Base-by-base conservation (phyloP, 1,140 invertebrate species). In the Drosophila equinoxialis region DNA sequence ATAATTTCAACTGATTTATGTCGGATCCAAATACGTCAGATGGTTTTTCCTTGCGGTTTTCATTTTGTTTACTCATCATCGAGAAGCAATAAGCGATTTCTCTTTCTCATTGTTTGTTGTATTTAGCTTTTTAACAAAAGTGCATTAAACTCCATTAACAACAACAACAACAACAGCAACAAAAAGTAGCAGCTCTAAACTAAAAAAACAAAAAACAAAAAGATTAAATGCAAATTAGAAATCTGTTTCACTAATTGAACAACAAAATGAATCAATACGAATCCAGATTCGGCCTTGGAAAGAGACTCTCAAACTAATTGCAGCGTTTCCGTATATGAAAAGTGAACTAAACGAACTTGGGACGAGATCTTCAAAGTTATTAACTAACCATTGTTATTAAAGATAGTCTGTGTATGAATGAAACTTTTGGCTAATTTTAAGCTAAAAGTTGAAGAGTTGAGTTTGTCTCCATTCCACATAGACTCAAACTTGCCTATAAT, bases 161-260 rank as follows among this genome's bases (percentile, higher is more conserved):
- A 58, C 45, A 35, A n/a, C 7, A 30, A 58, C 45, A 58, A 35
- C 45, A 20, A 48, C 17, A 17, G 17, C 17, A 48, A 23, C 17
- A 51, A 11, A 14, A 48, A 48, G 1, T 20, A 20, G 2, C 45
- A 8, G 45, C 7, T 14, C 11, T 10, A 23, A 51, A 6, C 3
- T 23, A 23, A 51, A 51, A 37, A 51, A 37, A 7, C 0, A 8
- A 7, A 35, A 35, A 35, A 1, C 13, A 33, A 26, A 6, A 23
- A 23, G n/a, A 14, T 13, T 61, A 39, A 61, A 61, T 61, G 37
- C 17, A 42, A 61, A 61, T n/a, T 41, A 37, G 6, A 39, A 39
- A 61, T 20, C 26, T 41, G 37, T 39, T 61, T 61, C 45, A 41
- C 23, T 60, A 20, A 61, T 39, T 23, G 8, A 41, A 41, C 6